These are phyloP conservation scores for Habropoda laboriosa DNA, from an alignment of 1,140 invertebrate species.

Conservation along the genomic window DNA sequence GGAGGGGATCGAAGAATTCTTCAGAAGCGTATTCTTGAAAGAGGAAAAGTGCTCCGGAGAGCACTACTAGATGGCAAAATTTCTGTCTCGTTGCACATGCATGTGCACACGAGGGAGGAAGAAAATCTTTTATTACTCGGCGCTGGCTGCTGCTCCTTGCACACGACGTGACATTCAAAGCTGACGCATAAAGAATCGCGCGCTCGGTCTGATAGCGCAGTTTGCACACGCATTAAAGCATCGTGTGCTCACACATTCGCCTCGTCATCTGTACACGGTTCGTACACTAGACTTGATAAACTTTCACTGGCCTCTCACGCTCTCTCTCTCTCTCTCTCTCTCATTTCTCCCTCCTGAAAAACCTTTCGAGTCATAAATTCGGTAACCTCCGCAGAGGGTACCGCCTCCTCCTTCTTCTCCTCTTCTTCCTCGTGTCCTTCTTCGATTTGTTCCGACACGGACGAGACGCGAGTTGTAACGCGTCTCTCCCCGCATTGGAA, in stretches of 20 bases:
- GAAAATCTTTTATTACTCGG: neutral
- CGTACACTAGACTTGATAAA: conserved; percentile 36
- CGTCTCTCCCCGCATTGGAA: neutral
- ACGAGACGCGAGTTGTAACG: neutral
- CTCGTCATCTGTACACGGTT: conserved; percentile 27
- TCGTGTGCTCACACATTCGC: conserved; percentile 17
- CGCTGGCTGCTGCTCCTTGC: conserved; percentile 1
- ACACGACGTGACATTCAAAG: conserved; percentile 6
- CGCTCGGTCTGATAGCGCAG: conserved; percentile 37
- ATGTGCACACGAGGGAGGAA: neutral
- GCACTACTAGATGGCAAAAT: too few species aligned
- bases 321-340: conserved; percentile 43
- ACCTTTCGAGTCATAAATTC: conserved; percentile 50
- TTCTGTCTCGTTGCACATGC: neutral
- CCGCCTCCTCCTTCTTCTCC: conserved; percentile 17
- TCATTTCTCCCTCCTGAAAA: neutral
- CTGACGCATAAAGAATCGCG: conserved; percentile 41
- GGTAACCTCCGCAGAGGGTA: conserved; percentile 40
- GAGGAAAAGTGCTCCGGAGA: too few species aligned
- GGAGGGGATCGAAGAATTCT: too few species aligned
- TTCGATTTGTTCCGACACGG: conserved; percentile 1
- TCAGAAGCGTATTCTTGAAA: too few species aligned
- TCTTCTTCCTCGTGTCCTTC: conserved; percentile 15
- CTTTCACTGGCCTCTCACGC: conserved; percentile 52
- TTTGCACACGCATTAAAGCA: conserved; percentile 53